A percentile compares a stretch with the other conserved stretches of the same genome.
These are phyloP conservation scores for Umimayanthus kanabou DNA, from an alignment of 92 coral and sea anemone species.

Conservation along the genomic window DNA sequence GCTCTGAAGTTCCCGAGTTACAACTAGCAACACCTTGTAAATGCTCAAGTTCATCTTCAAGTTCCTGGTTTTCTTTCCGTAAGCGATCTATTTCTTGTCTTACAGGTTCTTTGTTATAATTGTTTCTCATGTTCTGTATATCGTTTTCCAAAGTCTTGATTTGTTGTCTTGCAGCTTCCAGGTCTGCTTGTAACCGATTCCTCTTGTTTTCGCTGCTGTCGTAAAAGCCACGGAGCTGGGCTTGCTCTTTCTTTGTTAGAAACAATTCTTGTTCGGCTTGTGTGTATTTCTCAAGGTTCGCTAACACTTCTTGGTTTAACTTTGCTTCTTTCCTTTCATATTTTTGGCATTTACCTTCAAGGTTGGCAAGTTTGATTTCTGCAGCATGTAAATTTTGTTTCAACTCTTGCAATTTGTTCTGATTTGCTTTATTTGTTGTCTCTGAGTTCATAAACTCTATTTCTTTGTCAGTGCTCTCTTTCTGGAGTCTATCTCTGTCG, in stretches of 20 bases:
- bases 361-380: constrained; percentile 52
- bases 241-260: constrained; percentile 69
- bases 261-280: constrained; percentile 79
- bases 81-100: constrained; percentile 35
- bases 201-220: constrained; percentile 66
- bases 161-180: constrained; percentile 47
- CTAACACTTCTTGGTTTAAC: constrained; percentile 64
- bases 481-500: constrained; percentile 79
- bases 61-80: constrained; percentile 50
- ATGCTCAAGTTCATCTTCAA: constrained; percentile 47
- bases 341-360: constrained; percentile 58
- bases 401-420: constrained; percentile 56
- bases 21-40: constrained; percentile 50
- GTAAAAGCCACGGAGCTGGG: constrained; percentile 72
- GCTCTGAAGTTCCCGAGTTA: constrained; percentile 53
- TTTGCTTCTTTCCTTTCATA: constrained; percentile 64
- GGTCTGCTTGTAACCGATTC: constrained; percentile 62
- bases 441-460: constrained; percentile 78
- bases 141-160: constrained; percentile 55
- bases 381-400: constrained; percentile 54
- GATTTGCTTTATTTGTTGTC: constrained; percentile 55
- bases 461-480: constrained; percentile 79
- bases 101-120: not conserved
- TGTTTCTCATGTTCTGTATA: constrained; percentile 22
- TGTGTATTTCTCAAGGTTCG: constrained; percentile 73